Evolutionary conservation across 2,888 invertebrate species (phyloP).

Genomic region (Lagria hirta): DNA sequence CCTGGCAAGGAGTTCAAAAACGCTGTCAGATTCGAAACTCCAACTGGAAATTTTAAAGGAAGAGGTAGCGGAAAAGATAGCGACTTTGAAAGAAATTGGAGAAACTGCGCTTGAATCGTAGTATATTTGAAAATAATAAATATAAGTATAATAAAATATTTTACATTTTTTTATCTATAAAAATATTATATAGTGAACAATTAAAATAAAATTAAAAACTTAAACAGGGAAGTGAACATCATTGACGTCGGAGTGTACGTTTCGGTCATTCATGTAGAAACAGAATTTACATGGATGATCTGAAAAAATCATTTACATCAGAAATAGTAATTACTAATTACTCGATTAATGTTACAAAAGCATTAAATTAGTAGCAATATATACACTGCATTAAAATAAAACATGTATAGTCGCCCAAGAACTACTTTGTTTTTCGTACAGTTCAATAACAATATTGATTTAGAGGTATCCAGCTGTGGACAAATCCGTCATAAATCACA

Average conservation of each 20-base stretch:
- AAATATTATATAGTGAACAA: not conserved
- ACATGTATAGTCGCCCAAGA: no score
- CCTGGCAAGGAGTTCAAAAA: slow-evolving; percentile 34
- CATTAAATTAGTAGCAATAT: no score
- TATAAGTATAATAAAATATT: not conserved
- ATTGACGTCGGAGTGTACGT: slow-evolving; percentile 37
- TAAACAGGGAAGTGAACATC: slow-evolving; percentile 14
- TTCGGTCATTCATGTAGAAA: slow-evolving; percentile 47
- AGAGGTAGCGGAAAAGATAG: slow-evolving; percentile 30
- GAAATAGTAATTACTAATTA: slow-evolving; percentile 3
- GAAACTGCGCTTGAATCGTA: no score
- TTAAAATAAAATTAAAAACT: slow-evolving; percentile 7
- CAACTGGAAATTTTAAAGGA: slow-evolving; percentile 32
- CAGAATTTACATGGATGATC: slow-evolving; percentile 49
- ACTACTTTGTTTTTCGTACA: no score
- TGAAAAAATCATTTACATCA: slow-evolving; percentile 31
- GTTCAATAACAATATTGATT: no score
- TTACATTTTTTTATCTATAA: slow-evolving; percentile 3
- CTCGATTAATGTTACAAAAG: slow-evolving; percentile 20
- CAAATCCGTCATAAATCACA: no score
- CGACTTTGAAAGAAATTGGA: slow-evolving; percentile 27
- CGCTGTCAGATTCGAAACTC: slow-evolving; percentile 26
- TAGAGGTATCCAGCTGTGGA: no score
- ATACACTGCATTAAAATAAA: no score
- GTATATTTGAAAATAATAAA: slow-evolving; percentile 7